Evolutionary conservation across 2,113 vertebrate genomes (phyloP).

Genomic region (Saguinus midas): DNA sequence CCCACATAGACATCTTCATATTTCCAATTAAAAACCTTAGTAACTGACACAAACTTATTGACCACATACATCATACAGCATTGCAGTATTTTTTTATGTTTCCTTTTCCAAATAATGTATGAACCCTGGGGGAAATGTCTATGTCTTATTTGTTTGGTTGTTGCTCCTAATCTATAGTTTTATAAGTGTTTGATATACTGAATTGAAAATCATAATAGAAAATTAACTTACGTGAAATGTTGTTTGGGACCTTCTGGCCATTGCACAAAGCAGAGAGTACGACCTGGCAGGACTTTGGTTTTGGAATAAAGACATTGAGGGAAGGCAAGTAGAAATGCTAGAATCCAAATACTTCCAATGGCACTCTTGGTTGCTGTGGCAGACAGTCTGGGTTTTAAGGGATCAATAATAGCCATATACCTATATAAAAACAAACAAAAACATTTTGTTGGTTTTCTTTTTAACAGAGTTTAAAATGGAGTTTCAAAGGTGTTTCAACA

Average conservation of each 20-base stretch:
- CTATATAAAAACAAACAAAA: conserved; percentile 80
- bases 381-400: conserved; percentile 95
- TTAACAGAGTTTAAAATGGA: neutral
- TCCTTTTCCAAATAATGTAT: neutral
- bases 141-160: neutral
- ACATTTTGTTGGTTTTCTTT: neutral
- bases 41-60: neutral
- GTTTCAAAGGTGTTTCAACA: neutral
- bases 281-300: conserved; percentile 86
- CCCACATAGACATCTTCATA: neutral
- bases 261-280: conserved; percentile 94
- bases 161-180: neutral
- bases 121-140: neutral
- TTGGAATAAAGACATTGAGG: conserved; percentile 97
- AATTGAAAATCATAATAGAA: conserved; percentile 6
- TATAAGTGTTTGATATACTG: neutral
- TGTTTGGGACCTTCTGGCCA: conserved; percentile 93
- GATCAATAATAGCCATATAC: conserved; percentile 98
- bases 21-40: neutral
- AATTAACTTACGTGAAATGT: conserved; percentile 91
- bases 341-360: conserved; percentile 94
- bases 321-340: conserved; percentile 95
- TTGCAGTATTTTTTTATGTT: neutral
- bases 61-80: neutral
- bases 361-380: conserved; percentile 93